These are phyloP conservation scores for Cariama cristata DNA, from an alignment of 2,113 vertebrate genomes.

Conservation along the genomic window DNA sequence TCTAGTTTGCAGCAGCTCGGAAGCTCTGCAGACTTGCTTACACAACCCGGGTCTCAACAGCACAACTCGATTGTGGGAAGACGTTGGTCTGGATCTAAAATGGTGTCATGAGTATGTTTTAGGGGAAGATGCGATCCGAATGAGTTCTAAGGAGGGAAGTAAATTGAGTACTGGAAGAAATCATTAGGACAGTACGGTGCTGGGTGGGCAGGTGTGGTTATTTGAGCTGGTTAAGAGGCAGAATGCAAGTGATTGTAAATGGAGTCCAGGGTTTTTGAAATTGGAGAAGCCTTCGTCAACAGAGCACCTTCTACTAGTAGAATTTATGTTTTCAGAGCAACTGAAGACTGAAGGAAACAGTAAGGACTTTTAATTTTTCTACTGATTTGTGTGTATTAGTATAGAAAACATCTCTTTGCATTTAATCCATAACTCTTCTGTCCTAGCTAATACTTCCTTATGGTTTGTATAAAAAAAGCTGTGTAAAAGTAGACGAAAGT, in stretches of 20 bases:
- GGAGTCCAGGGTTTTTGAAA: neutral
- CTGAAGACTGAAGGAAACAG: neutral
- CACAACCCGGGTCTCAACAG: neutral
- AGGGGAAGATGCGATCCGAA: neutral
- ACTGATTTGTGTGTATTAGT: neutral
- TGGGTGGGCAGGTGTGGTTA: neutral
- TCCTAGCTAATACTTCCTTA: neutral
- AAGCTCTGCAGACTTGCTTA: neutral
- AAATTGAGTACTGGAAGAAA: neutral
- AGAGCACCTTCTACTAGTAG: neutral
- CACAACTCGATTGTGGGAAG: neutral
- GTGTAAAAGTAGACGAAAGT: neutral
- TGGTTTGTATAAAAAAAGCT: neutral
- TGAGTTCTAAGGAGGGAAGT: neutral
- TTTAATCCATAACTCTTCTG: neutral
- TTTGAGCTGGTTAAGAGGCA: neutral
- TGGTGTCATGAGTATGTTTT: neutral
- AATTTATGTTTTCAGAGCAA: neutral
- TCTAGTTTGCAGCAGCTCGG: neutral
- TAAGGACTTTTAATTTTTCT: neutral
- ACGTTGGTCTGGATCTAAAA: neutral
- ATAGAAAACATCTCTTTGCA: neutral
- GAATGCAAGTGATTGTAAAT: neutral
- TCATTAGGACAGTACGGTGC: neutral
- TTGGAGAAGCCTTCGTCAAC: neutral